Conservation (phyloP, 2,113 vertebrate species). For the Spea bombifrons region DNA sequence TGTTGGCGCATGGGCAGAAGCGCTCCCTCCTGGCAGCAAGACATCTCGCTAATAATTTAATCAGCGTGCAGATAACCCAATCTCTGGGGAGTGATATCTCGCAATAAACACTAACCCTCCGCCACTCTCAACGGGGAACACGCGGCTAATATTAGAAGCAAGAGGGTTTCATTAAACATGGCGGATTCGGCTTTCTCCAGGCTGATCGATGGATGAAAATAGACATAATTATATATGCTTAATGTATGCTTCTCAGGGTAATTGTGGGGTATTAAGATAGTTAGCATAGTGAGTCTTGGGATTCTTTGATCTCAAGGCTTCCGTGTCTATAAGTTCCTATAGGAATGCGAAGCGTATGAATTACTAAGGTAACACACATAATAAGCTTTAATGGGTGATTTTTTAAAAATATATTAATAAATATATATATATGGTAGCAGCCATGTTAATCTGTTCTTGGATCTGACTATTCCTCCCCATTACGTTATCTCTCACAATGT, state of each 20-base stretch:
- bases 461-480: too few species aligned
- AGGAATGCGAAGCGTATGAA: too few species aligned
- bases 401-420: too few species aligned
- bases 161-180: neutral
- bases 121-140: neutral
- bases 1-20: neutral
- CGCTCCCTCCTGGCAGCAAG: neutral
- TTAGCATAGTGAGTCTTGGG: neutral
- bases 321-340: neutral
- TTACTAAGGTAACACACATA: too few species aligned
- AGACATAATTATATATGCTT: neutral
- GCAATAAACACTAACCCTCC: neutral
- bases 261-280: neutral
- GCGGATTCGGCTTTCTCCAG: neutral
- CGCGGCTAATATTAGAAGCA: neutral
- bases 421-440: too few species aligned
- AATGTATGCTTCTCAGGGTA: neutral
- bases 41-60: neutral
- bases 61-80: neutral
- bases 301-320: neutral
- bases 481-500: too few species aligned
- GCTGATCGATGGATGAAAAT: neutral
- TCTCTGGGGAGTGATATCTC: neutral
- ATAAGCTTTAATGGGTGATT: too few species aligned
- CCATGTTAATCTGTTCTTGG: too few species aligned